These are phyloP conservation scores for Uloborus plumipes DNA, from an alignment of 2,888 invertebrate species.

Conservation along the genomic window DNA sequence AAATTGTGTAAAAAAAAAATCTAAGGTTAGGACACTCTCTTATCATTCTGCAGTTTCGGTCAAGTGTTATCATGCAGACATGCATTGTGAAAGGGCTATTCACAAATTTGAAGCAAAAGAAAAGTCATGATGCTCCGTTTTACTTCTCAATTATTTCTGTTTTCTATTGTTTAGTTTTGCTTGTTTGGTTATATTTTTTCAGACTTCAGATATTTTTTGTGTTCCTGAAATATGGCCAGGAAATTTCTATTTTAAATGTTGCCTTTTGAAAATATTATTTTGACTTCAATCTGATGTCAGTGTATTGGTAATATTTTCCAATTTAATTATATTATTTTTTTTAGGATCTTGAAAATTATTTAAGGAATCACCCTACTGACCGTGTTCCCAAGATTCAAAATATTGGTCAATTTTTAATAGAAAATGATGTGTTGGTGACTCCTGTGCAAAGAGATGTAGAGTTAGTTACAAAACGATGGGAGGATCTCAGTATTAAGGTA, in stretches of 20 bases:
- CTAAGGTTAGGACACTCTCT: no score
- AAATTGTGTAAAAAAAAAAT: no score
- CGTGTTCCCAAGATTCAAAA: conserved; percentile 82
- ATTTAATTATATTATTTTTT: background rate
- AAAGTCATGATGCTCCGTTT: no score
- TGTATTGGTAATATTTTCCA: background rate
- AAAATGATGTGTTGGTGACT: conserved; percentile 81
- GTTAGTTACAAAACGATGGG: conserved; percentile 72
- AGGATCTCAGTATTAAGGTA: conserved; percentile 79
- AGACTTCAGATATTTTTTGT: no score
- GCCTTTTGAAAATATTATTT: background rate
- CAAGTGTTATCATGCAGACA: no score
- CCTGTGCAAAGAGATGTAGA: conserved; percentile 72
- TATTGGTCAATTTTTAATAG: conserved; percentile 81
- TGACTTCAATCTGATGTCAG: background rate
- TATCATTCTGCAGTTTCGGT: no score
- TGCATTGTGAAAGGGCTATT: no score
- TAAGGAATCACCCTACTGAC: conserved; percentile 81
- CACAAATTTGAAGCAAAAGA: no score
- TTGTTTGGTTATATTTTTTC: background rate
- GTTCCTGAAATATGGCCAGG: no score
- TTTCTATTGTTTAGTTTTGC: background rate
- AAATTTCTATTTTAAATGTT: no score
- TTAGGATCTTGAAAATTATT: conserved; percentile 86
- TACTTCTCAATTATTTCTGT: no score